Conservation (phyloP, 2,797 vertebrate genomes). For the Pipistrellus nathusii region DNA sequence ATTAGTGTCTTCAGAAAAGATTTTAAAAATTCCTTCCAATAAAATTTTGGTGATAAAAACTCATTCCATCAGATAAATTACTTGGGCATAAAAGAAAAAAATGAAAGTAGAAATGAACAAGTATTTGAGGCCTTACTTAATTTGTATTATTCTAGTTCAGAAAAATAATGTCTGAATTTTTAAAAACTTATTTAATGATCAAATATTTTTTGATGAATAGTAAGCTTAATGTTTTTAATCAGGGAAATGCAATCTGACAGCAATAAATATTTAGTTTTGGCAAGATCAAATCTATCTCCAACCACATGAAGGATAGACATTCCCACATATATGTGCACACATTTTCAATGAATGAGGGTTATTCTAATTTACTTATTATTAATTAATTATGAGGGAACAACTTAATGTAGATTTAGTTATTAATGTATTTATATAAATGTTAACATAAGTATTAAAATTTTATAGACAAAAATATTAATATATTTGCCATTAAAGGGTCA, state of each 20-base stretch:
- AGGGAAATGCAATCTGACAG: not conserved
- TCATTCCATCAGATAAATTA: not conserved
- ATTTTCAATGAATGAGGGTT: not conserved
- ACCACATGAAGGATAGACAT: not conserved
- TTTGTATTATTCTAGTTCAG: not conserved
- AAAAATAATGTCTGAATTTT: not conserved
- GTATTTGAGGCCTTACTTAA: not conserved
- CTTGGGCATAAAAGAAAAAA: not conserved
- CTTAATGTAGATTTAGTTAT: not conserved
- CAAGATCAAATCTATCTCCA: not conserved
- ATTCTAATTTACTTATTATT: not conserved
- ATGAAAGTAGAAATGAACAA: not conserved
- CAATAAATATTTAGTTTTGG: not conserved
- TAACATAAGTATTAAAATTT: not conserved
- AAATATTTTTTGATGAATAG: not conserved
- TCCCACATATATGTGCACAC: not conserved
- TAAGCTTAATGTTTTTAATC: not conserved
- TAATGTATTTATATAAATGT: not conserved
- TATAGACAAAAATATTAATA: not conserved
- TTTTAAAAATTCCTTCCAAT: not conserved
- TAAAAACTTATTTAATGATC: not conserved
- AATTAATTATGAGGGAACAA: not conserved
- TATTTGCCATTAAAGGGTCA: not conserved
- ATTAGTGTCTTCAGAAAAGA: not conserved
- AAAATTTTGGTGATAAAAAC: not conserved